Evolutionary conservation across 1,140 invertebrate species (phyloP), one percentile per base, ranked within the genome.

Genomic region (Aphelenchoides besseyi): DNA sequence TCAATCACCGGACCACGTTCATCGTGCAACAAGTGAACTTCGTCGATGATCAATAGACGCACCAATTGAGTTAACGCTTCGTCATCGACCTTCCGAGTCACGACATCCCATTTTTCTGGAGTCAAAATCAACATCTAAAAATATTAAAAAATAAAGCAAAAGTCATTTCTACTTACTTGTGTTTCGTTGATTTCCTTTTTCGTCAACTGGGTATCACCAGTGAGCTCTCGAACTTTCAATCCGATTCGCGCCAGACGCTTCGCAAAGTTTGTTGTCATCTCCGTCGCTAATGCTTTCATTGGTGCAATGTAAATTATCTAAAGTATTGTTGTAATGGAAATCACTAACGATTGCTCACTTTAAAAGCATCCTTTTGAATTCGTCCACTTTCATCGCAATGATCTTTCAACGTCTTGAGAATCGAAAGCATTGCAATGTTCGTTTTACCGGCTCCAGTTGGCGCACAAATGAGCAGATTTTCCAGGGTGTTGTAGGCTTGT

Each of bases 41-140:
- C 97, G 86, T 99, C 97, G 78, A 99, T 95, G 74, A 99, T 98
- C 0, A 99, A 86, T 8, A 99, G 86, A 81, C 92, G 92, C 0
- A 99, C 94, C 41, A 97, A 88, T 80, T 91, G 91, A 85, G 76
- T 77, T 2, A 78, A 26, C 30, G 55, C 62, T 86, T 98, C 95
- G 33, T 94, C 92, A 76, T 90, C 89, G 72, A 91, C 90, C 87
- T 99, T 99, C 69, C 97, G 87, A 0, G 96, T 98, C 1, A 99
- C 93, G 16, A 99, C 94, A 86, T 99, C 97, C 95, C 96, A 98
- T 84, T 99, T 99, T 87, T 99, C 97, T 0, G 97, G 97, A 0
- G 97, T 99, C 0, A 95, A 95, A 1, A 99, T 92, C 23, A 99
- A 88, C 90, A 99, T 97, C 86, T 88, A 76, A 30, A 69, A 74